A percentile compares a stretch with the other conserved stretches of the same genome.
Evolutionary conservation across 1,140 invertebrate species (phyloP).

Genomic region (Ceratitis capitata): DNA sequence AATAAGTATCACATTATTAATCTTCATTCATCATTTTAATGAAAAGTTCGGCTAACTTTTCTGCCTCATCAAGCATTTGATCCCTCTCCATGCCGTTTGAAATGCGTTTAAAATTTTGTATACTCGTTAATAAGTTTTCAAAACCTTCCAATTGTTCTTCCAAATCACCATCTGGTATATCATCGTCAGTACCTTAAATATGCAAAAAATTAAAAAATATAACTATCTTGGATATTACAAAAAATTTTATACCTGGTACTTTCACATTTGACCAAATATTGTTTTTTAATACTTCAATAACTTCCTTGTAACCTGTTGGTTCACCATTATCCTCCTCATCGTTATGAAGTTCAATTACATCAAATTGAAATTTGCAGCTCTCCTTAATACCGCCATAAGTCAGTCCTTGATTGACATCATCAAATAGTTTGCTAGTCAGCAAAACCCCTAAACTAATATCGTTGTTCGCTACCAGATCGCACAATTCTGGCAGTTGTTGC

Average conservation of each 20-base stretch:
- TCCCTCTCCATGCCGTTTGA: not conserved
- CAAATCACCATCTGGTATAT: not conserved
- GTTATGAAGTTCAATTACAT: slow-evolving; percentile 14
- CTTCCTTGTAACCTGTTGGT: not conserved
- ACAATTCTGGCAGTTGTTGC: not conserved
- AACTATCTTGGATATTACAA: not conserved
- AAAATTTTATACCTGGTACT: not conserved
- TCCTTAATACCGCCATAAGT: not conserved
- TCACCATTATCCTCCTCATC: not conserved
- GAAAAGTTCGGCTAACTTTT: slow-evolving; percentile 26
- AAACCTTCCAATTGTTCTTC: slow-evolving; percentile 34
- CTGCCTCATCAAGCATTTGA: slow-evolving; percentile 26
- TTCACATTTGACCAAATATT: slow-evolving; percentile 23
- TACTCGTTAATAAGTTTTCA: slow-evolving; percentile 20
- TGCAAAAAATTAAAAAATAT: not conserved
- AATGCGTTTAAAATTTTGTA: slow-evolving; percentile 7
- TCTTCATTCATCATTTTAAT: slow-evolving; percentile 29
- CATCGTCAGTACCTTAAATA: not conserved
- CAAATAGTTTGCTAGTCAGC: not conserved
- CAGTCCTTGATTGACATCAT: not conserved
- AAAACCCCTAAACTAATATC: slow-evolving; percentile 3
- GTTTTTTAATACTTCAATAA: slow-evolving; percentile 1
- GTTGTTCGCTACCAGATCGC: not conserved
- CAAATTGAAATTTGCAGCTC: slow-evolving; percentile 7
- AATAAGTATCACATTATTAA: slow-evolving; percentile 22